A percentile compares a stretch with the other conserved stretches of the same genome.
Evolutionary conservation across 1,140 invertebrate genomes (phyloP).

Genomic region (Lerema accius): DNA sequence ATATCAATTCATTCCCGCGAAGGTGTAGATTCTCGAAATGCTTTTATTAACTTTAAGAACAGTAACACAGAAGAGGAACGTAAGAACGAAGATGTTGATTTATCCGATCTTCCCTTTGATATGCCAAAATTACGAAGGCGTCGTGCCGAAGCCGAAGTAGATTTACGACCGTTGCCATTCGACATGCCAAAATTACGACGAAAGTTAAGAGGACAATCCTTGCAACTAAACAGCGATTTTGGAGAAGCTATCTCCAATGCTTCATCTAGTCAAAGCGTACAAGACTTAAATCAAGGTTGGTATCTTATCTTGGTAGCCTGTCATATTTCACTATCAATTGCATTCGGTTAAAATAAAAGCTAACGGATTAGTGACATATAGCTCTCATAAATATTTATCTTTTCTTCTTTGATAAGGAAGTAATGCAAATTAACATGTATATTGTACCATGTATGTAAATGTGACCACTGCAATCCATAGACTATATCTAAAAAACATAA

Average conservation of each 20-base stretch:
- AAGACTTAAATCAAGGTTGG: slow-evolving; percentile 85
- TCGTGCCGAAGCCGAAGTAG: slow-evolving; percentile 86
- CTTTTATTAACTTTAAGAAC: slow-evolving; percentile 84
- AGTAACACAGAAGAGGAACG: slow-evolving; percentile 77
- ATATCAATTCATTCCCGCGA: slow-evolving; percentile 92
- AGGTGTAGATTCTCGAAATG: slow-evolving; percentile 86
- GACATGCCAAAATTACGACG: slow-evolving; percentile 94
- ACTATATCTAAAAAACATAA: too few species aligned
- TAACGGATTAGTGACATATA: not conserved
- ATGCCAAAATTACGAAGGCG: slow-evolving; percentile 93
- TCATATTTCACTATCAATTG: not conserved
- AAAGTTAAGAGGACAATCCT: slow-evolving; percentile 84
- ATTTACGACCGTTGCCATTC: slow-evolving; percentile 91
- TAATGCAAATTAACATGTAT: not conserved
- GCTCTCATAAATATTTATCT: not conserved
- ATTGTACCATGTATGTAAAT: not conserved
- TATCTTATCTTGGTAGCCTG: slow-evolving; percentile 19
- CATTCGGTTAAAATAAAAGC: not conserved
- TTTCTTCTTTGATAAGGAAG: not conserved
- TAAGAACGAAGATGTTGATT: slow-evolving; percentile 82
- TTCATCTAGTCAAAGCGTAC: slow-evolving; percentile 90
- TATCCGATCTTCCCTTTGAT: slow-evolving; percentile 92
- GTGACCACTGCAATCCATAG: not conserved
- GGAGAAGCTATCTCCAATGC: slow-evolving; percentile 88
- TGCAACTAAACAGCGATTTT: slow-evolving; percentile 75